Evolutionary conservation across 1,140 invertebrate species (phyloP).

Genomic region (Magallana gigas): DNA sequence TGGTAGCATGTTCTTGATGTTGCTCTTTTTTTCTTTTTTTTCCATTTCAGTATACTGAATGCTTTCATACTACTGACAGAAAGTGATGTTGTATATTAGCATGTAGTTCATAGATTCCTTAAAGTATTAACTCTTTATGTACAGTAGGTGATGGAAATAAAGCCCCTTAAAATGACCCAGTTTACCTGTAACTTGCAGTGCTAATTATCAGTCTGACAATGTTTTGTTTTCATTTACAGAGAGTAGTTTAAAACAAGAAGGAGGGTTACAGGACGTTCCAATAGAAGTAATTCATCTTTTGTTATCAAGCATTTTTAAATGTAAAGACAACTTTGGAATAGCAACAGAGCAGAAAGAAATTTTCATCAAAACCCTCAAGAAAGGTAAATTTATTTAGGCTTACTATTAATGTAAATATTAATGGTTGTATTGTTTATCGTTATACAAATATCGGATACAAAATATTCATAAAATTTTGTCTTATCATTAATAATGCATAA

Average conservation of each 20-base stretch:
- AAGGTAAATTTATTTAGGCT: slow-evolving; percentile 73
- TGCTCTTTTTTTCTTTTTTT: slow-evolving; percentile 15
- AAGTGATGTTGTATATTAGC: not conserved
- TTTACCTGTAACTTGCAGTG: not conserved
- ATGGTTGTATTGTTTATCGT: not conserved
- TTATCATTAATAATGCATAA: not conserved
- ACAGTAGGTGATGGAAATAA: no score
- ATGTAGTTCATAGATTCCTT: not conserved
- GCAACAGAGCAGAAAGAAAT: slow-evolving; percentile 86
- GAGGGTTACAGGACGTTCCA: slow-evolving; percentile 91
- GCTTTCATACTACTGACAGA: slow-evolving; percentile 23
- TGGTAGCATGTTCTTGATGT: not conserved
- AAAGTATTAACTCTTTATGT: not conserved
- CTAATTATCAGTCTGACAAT: not conserved
- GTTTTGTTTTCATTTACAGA: slow-evolving; percentile 59
- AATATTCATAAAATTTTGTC: not conserved
- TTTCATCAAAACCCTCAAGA: slow-evolving; percentile 88
- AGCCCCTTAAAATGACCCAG: not conserved
- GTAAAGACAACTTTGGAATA: slow-evolving; percentile 81
- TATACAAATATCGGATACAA: not conserved
- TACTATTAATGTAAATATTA: not conserved
- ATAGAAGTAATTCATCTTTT: slow-evolving; percentile 93
- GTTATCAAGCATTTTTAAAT: slow-evolving; percentile 83
- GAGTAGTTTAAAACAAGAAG: slow-evolving; percentile 81
- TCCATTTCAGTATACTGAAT: not conserved